Percentiles rank a stretch among this genome's conserved stretches.
Evolutionary conservation across 2,113 vertebrate species (phyloP).

Genomic region (Actenoides lindsayi): DNA sequence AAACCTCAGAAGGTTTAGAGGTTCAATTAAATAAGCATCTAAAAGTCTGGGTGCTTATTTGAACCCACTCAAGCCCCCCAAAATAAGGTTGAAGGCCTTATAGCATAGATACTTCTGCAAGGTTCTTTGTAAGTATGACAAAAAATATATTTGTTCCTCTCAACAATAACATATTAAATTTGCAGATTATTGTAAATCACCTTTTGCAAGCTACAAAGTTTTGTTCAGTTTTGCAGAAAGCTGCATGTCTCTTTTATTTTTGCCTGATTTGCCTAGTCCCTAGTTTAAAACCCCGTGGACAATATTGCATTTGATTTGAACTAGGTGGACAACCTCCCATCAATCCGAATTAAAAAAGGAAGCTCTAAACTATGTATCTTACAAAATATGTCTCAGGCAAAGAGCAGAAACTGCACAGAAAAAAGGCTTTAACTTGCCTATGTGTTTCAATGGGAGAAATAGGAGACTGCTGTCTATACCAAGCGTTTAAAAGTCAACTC

Average conservation of each 20-base stretch:
- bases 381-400: neutral
- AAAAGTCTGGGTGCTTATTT: neutral
- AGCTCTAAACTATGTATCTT: neutral
- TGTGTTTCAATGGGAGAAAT: neutral
- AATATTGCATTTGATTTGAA: neutral
- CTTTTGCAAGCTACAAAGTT: neutral
- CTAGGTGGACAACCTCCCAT: neutral
- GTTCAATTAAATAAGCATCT: constrained; percentile 1
- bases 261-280: neutral
- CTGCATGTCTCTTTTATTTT: neutral
- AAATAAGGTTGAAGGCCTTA: neutral
- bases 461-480: neutral
- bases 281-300: neutral
- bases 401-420: neutral
- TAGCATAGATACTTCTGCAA: neutral
- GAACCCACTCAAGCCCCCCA: neutral
- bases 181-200: neutral
- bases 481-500: neutral
- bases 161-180: neutral
- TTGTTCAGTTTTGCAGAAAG: neutral
- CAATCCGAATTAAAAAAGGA: neutral
- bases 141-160: neutral
- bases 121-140: neutral
- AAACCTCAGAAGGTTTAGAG: neutral
- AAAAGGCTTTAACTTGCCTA: neutral